Base-by-base conservation (phyloP, 2,113 vertebrate genomes). In the Grammomys dolichurus region DNA sequence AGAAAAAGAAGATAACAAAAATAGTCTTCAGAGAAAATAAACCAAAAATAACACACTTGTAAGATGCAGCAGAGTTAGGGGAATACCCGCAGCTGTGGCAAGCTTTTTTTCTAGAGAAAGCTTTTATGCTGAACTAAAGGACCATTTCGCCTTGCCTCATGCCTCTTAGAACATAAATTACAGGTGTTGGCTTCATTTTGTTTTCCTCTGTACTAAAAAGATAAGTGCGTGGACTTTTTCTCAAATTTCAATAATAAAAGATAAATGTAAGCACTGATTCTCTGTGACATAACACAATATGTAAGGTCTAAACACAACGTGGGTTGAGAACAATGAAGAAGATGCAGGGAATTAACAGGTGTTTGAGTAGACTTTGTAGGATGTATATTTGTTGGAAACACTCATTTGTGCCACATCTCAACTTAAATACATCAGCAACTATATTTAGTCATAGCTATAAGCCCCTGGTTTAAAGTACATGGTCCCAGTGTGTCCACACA, bases 1-100 rank as follows among this genome's bases (percentile, higher is more conserved):
- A 11, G 22, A 96, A 97, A 98, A 96, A 90, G 96, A 88, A 95
- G 94, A 97, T 94, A 85, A 95, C 87, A 96, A 96, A 98, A 98
- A 97, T 97, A 98, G 97, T 89, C 94, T 76, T 94, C 89, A 89
- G 96, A 95, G 96, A 97, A 97, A 96, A 98, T 91, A 94, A 96
- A 93, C 94, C 95, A 96, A 97, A 97, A 98, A 97, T 98, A 98
- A 94, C 94, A 81, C 87, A 22, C 70, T 77, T 63, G 87, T 69
- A 90, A 96, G 84, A 95, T 69, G 75, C 24, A 65, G 86, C 78
- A n/a, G 73, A 96, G 87, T 78, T 85, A 73, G 95, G 97, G 97
- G 95, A 97, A 97, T 97, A 95, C 97, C 97, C 96, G 67, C 95
- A 97, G 97, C 94, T 96, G 96, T 69, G 75, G 51, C 46, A 93